Evolutionary conservation across 1,140 invertebrate genomes (phyloP).

Genomic region (Sycophaga agraensis): DNA sequence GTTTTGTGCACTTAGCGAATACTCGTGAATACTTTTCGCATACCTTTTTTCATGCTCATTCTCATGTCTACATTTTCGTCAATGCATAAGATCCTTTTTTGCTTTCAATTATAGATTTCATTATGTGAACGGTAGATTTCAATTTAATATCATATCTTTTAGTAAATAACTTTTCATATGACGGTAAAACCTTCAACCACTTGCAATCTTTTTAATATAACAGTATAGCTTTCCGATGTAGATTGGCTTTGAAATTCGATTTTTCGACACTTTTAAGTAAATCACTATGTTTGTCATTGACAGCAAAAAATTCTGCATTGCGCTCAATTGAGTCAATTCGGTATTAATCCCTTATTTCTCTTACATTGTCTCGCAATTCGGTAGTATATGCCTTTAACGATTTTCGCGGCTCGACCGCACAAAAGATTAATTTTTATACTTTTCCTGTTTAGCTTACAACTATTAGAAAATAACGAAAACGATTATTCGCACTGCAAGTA

Average conservation of each 20-base stretch:
- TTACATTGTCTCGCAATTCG: background rate
- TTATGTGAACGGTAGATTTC: background rate
- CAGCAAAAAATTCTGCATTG: too few species aligned
- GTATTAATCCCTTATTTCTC: background rate
- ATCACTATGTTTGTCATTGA: background rate
- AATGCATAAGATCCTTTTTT: background rate
- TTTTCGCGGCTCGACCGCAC: background rate
- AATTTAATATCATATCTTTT: background rate
- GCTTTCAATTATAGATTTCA: background rate
- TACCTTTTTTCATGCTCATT: background rate
- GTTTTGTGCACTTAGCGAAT: too few species aligned
- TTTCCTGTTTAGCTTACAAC: conserved; percentile 2
- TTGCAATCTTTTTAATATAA: background rate
- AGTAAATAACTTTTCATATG: background rate
- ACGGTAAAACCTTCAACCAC: background rate
- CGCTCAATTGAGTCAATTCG: background rate
- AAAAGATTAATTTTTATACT: background rate
- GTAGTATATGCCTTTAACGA: background rate
- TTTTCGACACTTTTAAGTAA: background rate
- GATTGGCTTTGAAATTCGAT: background rate
- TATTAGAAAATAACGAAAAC: conserved; percentile 31
- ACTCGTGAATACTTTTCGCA: too few species aligned
- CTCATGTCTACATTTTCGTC: background rate
- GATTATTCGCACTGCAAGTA: conserved; percentile 41
- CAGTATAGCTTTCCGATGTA: background rate